These are phyloP conservation scores for Drosophila paulistorum DNA, from an alignment of 1,140 invertebrate species.

Conservation along the genomic window DNA sequence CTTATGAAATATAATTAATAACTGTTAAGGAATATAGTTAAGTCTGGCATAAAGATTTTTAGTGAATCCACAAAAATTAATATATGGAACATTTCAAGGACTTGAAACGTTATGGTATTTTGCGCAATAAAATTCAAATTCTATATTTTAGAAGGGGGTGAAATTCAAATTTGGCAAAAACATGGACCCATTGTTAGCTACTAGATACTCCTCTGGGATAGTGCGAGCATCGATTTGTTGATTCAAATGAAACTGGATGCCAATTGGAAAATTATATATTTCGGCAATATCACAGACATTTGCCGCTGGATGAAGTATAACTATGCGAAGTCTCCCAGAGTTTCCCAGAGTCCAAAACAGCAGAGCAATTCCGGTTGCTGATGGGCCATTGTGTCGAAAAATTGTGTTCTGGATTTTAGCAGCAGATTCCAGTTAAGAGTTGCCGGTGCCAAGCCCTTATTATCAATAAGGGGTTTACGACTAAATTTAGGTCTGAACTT, in stretches of 20 bases:
- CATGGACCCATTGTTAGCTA: neutral
- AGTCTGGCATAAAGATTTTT: slow-evolving; percentile 25
- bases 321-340: slow-evolving; percentile 31
- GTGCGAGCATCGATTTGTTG: slow-evolving; percentile 22
- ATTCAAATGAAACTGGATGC: slow-evolving; percentile 33
- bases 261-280: slow-evolving; percentile 35
- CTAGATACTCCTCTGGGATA: slow-evolving; percentile 45
- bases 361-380: slow-evolving; percentile 35
- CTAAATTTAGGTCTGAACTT: too few relatives aligned
- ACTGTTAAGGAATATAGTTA: slow-evolving; percentile 13
- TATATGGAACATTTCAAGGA: slow-evolving; percentile 19
- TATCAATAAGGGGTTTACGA: too few relatives aligned
- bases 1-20: too few relatives aligned
- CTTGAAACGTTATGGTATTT: slow-evolving; percentile 37
- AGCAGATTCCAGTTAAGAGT: too few relatives aligned
- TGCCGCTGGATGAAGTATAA: slow-evolving; percentile 46
- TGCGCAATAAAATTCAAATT: neutral
- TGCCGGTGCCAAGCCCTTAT: too few relatives aligned
- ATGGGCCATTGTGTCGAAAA: slow-evolving; percentile 20
- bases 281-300: slow-evolving; percentile 22
- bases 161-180: slow-evolving; percentile 39
- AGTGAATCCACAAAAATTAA: slow-evolving; percentile 24
- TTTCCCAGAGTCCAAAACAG: slow-evolving; percentile 32
- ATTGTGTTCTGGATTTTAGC: neutral
- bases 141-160: slow-evolving; percentile 28